Conservation (phyloP, 35 echinoderm and acorn worm genomes). For the Nesometra sesokonis region DNA sequence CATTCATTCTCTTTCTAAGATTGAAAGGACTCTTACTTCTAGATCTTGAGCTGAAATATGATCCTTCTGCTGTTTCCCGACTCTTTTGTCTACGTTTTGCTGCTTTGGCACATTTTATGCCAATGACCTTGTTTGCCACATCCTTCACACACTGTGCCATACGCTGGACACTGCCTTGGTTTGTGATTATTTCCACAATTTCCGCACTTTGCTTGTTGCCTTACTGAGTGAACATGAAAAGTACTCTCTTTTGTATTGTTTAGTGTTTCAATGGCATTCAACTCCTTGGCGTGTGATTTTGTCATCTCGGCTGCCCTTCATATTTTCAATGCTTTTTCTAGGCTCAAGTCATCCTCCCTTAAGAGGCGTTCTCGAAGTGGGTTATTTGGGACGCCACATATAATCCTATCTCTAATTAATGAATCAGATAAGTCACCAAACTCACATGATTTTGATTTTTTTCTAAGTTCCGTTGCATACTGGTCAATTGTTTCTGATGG, state of each 20-base stretch:
- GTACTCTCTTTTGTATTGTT: too few species aligned
- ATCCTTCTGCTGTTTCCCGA: not conserved
- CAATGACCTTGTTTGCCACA: constrained; percentile 22
- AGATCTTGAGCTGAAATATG: not conserved
- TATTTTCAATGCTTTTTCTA: constrained; percentile 3
- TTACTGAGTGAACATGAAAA: not conserved
- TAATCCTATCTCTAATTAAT: constrained; percentile 14
- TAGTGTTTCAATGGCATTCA: too few species aligned
- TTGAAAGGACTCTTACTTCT: not conserved
- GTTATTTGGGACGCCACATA: constrained; percentile 22
- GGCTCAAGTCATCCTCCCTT: constrained; percentile 2
- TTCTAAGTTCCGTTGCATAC: constrained; percentile 12
- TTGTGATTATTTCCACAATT: too few species aligned
- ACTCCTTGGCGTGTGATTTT: not conserved
- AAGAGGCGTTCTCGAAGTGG: constrained; percentile 8
- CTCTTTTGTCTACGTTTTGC: not conserved
- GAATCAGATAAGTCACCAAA: constrained; percentile 4
- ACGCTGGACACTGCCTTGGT: constrained; percentile 4
- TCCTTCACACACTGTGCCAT: not conserved
- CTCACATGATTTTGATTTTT: constrained; percentile 22
- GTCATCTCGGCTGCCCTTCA: not conserved
- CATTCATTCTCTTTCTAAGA: not conserved
- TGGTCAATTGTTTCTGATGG: constrained; percentile 10
- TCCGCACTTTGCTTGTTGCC: not conserved
- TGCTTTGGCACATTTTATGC: not conserved